These are phyloP conservation scores for Lerista edwardsae DNA, from an alignment of 2,797 vertebrate genomes.

Conservation along the genomic window DNA sequence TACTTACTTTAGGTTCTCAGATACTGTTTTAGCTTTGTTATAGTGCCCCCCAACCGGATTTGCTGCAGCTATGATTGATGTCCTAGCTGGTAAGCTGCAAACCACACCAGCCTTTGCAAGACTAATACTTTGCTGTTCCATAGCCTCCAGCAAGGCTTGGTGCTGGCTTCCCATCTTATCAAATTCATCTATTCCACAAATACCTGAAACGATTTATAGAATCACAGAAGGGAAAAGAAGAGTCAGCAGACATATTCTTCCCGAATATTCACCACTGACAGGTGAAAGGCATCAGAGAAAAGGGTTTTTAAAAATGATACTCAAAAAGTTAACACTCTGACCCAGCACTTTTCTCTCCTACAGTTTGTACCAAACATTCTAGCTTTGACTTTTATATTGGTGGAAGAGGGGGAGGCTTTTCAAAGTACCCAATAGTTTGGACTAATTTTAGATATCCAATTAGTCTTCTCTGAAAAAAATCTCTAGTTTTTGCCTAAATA, in stretches of 20 bases:
- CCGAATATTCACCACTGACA: background rate
- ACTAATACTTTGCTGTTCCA: constrained; percentile 98
- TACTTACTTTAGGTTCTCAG: constrained; percentile 95
- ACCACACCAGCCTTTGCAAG: constrained; percentile 97
- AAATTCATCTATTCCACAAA: constrained; percentile 98
- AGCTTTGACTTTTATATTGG: background rate
- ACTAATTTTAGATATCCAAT: background rate
- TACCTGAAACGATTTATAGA: constrained; percentile 73
- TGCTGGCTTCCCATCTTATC: constrained; percentile 97
- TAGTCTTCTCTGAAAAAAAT: background rate
- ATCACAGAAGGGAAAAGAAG: background rate
- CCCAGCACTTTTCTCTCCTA: background rate
- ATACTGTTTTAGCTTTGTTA: constrained; percentile 95
- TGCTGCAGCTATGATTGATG: constrained; percentile 93
- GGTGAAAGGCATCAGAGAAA: background rate
- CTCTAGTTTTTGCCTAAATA: background rate
- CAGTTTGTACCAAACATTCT: background rate
- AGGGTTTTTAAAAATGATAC: constrained; percentile 4
- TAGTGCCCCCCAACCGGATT: constrained; percentile 97
- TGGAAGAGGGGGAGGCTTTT: too few relatives aligned
- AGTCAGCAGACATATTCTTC: background rate
- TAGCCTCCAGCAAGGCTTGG: constrained; percentile 94
- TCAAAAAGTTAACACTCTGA: background rate
- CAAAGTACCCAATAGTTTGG: background rate
- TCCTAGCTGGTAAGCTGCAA: constrained; percentile 92